Conservation (phyloP, 2,113 vertebrate genomes). For the Gobiocypris rarus region DNA sequence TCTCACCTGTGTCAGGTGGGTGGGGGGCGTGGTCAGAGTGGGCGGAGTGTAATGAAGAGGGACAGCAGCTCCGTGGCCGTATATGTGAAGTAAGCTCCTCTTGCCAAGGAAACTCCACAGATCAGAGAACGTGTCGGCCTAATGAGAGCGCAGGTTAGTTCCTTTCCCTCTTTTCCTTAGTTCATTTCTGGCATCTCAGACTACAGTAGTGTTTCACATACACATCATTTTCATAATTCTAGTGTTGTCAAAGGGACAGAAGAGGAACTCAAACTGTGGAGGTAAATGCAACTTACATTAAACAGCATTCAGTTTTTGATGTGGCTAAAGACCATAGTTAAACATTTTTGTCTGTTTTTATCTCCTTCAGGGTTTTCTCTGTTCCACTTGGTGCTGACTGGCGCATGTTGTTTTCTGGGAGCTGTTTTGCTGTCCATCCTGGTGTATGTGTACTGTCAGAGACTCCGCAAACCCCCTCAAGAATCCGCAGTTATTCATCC, state of each 20-base stretch:
- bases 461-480: constrained; percentile 86
- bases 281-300: constrained; percentile 70
- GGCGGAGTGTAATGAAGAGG: constrained; percentile 86
- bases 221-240: constrained; percentile 44
- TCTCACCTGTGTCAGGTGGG: constrained; percentile 74
- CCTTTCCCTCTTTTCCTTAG: neutral
- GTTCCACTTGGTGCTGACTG: constrained; percentile 91
- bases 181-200: no score
- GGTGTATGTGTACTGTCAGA: constrained; percentile 88
- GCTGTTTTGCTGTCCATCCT: constrained; percentile 88
- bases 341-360: neutral
- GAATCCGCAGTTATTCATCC: constrained; percentile 94
- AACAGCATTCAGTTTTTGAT: neutral
- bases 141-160: constrained; percentile 86
- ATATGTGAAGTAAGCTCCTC: constrained; percentile 75
- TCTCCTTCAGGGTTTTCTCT: constrained; percentile 83
- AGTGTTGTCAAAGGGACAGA: constrained; percentile 89
- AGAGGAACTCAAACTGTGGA: constrained; percentile 83
- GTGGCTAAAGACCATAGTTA: neutral
- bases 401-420: constrained; percentile 87
- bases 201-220: neutral
- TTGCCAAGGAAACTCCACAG: constrained; percentile 88
- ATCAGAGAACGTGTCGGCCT: constrained; percentile 81
- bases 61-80: constrained; percentile 83
- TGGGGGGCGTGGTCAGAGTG: constrained; percentile 91